Conservation (phyloP, 2,888 invertebrate genomes). For the Acanthosepion pharaonis region DNA sequence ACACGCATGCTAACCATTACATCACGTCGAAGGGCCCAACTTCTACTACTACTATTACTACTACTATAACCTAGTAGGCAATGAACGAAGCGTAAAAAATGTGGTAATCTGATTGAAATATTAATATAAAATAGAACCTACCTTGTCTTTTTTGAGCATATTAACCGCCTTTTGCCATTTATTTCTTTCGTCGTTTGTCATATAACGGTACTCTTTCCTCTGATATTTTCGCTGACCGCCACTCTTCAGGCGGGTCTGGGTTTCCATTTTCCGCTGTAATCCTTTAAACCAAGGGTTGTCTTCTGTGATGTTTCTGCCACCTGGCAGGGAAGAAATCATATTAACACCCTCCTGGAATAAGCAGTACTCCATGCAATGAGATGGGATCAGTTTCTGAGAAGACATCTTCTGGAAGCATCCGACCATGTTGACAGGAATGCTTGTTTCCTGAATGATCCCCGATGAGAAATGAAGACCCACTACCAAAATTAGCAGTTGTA, state of each 20-base stretch:
- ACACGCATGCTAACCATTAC: no score
- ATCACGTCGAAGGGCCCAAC: no score
- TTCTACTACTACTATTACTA: no score
- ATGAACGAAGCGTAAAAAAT: no score
- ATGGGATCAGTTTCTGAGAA: neutral
- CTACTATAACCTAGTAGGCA: no score
- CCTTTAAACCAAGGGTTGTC: neutral
- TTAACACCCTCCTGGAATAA: conserved; percentile 33
- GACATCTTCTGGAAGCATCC: conserved; percentile 6
- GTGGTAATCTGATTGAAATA: no score
- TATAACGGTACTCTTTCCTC: neutral
- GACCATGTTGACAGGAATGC: neutral
- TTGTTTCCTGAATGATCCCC: neutral
- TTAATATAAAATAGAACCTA: neutral
- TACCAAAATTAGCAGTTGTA: conserved; percentile 4
- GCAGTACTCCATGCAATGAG: neutral
- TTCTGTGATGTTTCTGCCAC: neutral
- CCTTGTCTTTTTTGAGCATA: neutral
- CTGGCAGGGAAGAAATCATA: neutral
- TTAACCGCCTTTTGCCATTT: neutral
- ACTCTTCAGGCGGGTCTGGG: neutral
- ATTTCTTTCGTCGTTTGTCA: neutral
- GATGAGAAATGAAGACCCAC: neutral
- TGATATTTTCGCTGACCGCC: neutral
- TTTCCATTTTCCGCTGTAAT: neutral